Evolutionary conservation across 2,797 vertebrate genomes (phyloP).

Genomic region (Pelochelys cantorii): DNA sequence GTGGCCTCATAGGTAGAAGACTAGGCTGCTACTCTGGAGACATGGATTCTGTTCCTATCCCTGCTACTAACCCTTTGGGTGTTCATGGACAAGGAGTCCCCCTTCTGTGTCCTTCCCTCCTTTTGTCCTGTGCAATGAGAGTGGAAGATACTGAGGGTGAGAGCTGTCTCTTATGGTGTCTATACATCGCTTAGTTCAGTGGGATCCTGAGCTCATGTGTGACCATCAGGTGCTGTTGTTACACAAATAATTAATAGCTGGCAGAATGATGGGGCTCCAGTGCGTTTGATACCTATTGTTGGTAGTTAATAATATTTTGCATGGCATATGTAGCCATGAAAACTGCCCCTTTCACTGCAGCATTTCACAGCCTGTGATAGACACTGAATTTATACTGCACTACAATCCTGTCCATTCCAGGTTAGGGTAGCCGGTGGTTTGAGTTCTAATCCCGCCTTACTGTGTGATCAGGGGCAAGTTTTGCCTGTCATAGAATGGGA

Average conservation of each 20-base stretch:
- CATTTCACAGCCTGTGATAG: neutral
- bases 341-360: neutral
- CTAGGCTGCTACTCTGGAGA: neutral
- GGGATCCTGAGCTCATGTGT: neutral
- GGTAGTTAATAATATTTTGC: neutral
- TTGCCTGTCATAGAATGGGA: neutral
- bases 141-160: neutral
- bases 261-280: neutral
- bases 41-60: neutral
- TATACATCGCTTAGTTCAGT: neutral
- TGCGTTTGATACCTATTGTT: neutral
- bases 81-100: fast-evolving
- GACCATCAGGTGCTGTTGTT: neutral
- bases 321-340: fast-evolving
- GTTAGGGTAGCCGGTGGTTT: neutral
- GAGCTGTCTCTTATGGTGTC: neutral
- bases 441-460: neutral
- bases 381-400: neutral
- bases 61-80: neutral
- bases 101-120: neutral
- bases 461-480: neutral
- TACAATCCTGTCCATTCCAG: neutral
- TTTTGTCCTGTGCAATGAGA: neutral
- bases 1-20: neutral
- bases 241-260: neutral